Conservation (phyloP, 2,888 invertebrate species). For the Cyclophora albipunctata region DNA sequence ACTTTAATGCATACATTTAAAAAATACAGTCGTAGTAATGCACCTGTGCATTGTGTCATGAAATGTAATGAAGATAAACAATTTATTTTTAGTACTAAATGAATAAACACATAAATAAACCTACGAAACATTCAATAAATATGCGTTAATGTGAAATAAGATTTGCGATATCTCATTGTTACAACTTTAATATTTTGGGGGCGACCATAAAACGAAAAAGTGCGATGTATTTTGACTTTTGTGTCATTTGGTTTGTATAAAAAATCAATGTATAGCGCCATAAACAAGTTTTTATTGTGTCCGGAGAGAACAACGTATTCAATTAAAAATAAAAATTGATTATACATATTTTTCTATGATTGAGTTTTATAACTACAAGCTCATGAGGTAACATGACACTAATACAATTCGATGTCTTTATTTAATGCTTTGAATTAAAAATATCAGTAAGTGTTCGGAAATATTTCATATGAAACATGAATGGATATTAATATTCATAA, state of each 20-base stretch:
- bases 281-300: constrained; percentile 20
- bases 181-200: constrained; percentile 31
- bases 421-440: constrained; percentile 22
- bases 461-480: constrained; percentile 16
- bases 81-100: neutral
- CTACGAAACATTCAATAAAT: neutral
- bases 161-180: constrained; percentile 34
- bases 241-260: constrained; percentile 20
- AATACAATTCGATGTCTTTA: constrained; percentile 23
- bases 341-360: constrained; percentile 22
- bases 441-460: constrained; percentile 15
- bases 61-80: no score
- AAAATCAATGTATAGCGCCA: constrained; percentile 22
- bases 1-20: no score
- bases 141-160: constrained; percentile 23
- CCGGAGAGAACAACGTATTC: constrained; percentile 17
- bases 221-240: constrained; percentile 31
- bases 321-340: constrained; percentile 23
- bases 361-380: constrained; percentile 20
- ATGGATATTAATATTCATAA: constrained; percentile 21
- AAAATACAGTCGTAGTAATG: no score
- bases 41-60: no score
- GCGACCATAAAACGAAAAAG: constrained; percentile 41
- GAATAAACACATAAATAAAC: neutral
- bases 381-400: constrained; percentile 23